Percentiles rank a stretch among this genome's conserved stretches.
phyloP scores from a whole-genome alignment of 2,888 invertebrate genomes.

The Oligia strigilis region DNA sequence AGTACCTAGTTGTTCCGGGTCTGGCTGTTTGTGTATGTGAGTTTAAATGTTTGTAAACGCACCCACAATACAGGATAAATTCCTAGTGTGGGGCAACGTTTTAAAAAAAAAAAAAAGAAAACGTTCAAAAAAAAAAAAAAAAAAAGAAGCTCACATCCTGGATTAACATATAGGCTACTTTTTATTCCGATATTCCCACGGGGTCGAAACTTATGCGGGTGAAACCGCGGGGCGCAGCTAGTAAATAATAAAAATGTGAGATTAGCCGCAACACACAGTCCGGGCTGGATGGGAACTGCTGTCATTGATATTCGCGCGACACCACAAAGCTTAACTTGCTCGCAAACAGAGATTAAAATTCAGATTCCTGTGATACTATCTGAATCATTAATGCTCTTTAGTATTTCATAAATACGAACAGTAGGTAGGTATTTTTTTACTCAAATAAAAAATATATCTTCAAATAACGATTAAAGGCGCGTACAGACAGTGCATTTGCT shows the following conservation, averaged over 20 bases:
- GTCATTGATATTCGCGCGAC: slow-evolving; percentile 34
- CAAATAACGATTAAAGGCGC: not conserved
- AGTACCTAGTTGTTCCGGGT: no score
- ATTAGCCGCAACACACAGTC: not conserved
- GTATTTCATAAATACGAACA: slow-evolving; percentile 7
- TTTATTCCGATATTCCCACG: no score
- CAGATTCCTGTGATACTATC: not conserved
- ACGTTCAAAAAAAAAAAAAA: no score
- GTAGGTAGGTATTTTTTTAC: not conserved
- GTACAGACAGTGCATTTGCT: not conserved
- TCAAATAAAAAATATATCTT: not conserved
- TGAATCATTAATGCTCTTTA: slow-evolving; percentile 17
- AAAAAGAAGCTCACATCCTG: no score
- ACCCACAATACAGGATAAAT: no score
- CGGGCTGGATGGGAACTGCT: not conserved
- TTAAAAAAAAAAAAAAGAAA: no score
- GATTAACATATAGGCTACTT: no score
- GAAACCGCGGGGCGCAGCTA: no score
- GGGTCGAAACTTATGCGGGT: no score
- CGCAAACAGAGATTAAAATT: slow-evolving; percentile 38
- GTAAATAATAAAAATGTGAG: not conserved
- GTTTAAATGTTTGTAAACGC: no score
- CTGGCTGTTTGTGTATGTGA: no score
- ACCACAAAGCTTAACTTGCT: slow-evolving; percentile 26
- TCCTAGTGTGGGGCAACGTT: no score